These are phyloP conservation scores for Acleris emargana DNA, from an alignment of 2,888 invertebrate species.

Conservation along the genomic window DNA sequence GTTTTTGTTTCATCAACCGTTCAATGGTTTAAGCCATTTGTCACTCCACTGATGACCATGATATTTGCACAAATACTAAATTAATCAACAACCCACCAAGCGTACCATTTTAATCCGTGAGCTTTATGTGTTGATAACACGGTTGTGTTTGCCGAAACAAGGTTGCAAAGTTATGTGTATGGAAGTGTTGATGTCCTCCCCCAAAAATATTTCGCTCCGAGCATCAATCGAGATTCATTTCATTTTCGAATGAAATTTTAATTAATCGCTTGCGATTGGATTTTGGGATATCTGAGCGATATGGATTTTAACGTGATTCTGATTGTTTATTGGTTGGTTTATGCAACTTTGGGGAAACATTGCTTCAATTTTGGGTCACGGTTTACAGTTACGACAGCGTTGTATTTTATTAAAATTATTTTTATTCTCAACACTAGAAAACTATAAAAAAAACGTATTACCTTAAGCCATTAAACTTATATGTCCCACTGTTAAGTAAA, in stretches of 20 bases:
- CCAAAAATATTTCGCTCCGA: neutral
- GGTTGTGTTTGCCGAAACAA: neutral
- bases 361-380: neutral
- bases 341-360: neutral
- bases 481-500: too few species aligned
- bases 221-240: constrained; percentile 8
- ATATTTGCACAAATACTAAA: constrained; percentile 7
- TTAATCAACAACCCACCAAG: neutral
- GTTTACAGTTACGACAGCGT: too few species aligned
- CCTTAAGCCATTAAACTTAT: too few species aligned
- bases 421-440: too few species aligned
- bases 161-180: neutral
- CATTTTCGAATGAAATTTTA: constrained; percentile 21
- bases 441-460: too few species aligned
- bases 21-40: neutral
- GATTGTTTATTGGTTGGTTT: constrained; percentile 15
- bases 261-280: constrained; percentile 21
- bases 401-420: too few species aligned
- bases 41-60: neutral
- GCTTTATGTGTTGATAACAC: neutral
- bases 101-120: neutral
- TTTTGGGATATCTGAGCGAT: constrained; percentile 1
- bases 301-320: neutral
- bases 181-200: too few species aligned
- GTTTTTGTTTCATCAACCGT: neutral